Base-by-base conservation (phyloP, 2,888 invertebrate species). In the Thymelicus sylvestris region DNA sequence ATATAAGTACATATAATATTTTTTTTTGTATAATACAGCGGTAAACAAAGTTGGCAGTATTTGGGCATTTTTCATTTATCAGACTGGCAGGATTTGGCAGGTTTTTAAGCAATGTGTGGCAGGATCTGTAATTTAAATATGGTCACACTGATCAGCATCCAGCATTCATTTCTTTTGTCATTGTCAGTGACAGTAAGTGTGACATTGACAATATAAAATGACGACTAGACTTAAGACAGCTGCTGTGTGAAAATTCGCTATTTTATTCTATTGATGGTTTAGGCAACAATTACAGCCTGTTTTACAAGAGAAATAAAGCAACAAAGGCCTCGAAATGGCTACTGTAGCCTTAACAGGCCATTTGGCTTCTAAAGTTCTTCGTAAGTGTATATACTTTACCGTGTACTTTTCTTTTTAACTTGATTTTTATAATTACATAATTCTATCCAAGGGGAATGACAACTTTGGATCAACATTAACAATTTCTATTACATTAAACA, bases 371-470 rank as follows among this genome's bases (percentile, higher is more conserved):
- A 93, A 91, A 86, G 77, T 88, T 68, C 83, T 91, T 74, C 84
- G 93, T 93, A 84, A 89, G 93, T 87, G 41, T 39, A 67, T 60
- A 61, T 12, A 13, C 13, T 48, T 72, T 59, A 61, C 12, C 44
- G 66, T 70, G 12, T 67, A 75, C 76, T 74, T 74, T 70, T 71
- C 64, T 72, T 62, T 66, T 61, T 65, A 55, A 61, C 39, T 67
- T 24, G n/a, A 59, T 71, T 73, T 69, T 73, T 73, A 72, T 88
- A 90, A 66, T 92, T 92, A 92, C 88, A 92, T 92, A 92, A 92
- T 89, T 77, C 65, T 31, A 38, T 70, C 48, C 48, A 13, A 55
- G 12, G 39, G 41, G 61, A 47, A 24, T 66, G 55, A 71, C 62
- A 68, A 60, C 24, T 24, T 52, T 19, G 38, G 48, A 65, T 71